A percentile compares a stretch with the other conserved stretches of the same genome.
Evolutionary conservation across 1,140 invertebrate genomes (phyloP).

Genomic region (Harlomillsia oculata): DNA sequence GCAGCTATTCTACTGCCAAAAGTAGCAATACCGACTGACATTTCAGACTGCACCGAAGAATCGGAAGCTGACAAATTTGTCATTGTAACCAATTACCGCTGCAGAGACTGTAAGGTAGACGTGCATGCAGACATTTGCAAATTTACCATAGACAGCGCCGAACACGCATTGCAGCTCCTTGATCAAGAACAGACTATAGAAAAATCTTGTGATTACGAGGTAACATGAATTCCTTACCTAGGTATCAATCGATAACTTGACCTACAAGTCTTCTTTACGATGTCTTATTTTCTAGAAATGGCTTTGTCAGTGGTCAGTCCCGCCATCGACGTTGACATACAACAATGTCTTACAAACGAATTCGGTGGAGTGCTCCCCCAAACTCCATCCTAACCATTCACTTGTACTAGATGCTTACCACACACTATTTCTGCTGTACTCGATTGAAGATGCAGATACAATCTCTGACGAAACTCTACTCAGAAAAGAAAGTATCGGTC

Average conservation of each 20-base stretch:
- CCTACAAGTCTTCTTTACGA: not conserved
- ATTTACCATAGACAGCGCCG: constrained; percentile 9
- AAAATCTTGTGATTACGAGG: constrained; percentile 16
- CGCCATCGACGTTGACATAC: not conserved
- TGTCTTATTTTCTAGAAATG: constrained; percentile 12
- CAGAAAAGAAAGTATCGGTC: constrained; percentile 18
- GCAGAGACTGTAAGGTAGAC: not conserved
- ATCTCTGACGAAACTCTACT: constrained; percentile 2
- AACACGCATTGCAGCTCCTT: constrained; percentile 15
- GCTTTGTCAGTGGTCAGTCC: constrained; percentile 11
- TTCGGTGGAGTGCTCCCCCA: not conserved
- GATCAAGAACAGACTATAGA: constrained; percentile 20
- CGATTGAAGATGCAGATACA: constrained; percentile 11
- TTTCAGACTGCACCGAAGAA: too few relatives aligned
- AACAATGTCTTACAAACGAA: too few relatives aligned
- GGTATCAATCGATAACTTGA: not conserved
- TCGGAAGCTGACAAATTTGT: too few relatives aligned
- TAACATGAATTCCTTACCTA: not conserved
- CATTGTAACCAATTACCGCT: too few relatives aligned
- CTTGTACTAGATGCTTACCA: constrained; percentile 27
- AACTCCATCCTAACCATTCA: constrained; percentile 21
- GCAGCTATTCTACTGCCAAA: constrained; percentile 9
- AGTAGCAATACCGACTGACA: too few relatives aligned
- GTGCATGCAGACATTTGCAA: not conserved
- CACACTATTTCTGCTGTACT: constrained; percentile 21